A percentile compares a stretch with the other conserved stretches of the same genome.
These are phyloP conservation scores for Lapara coniferarum DNA, from an alignment of 2,888 invertebrate genomes.

Conservation along the genomic window DNA sequence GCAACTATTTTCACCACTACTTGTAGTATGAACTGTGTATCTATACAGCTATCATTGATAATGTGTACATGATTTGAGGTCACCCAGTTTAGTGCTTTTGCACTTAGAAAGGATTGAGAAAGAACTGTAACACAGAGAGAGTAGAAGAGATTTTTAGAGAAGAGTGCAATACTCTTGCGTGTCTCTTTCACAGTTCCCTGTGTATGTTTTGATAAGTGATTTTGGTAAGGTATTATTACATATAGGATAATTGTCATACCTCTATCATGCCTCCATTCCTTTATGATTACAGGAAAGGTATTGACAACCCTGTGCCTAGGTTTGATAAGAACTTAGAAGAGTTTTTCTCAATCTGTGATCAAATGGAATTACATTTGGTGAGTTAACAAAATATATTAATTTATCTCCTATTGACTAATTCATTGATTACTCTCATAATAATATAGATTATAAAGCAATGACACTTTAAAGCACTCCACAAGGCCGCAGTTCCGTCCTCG, in stretches of 20 bases:
- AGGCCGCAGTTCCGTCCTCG: too few relatives aligned
- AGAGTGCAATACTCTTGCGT: too few relatives aligned
- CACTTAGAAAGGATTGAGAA: slow-evolving; percentile 11
- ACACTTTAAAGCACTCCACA: too few relatives aligned
- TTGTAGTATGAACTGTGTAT: background rate
- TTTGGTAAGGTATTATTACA: background rate
- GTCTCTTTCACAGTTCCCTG: background rate
- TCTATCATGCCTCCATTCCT: slow-evolving; percentile 24
- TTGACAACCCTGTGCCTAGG: slow-evolving; percentile 89
- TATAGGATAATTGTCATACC: background rate
- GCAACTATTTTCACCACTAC: slow-evolving; percentile 14
- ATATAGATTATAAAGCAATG: too few relatives aligned
- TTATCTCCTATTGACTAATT: too few relatives aligned
- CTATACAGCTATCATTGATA: background rate
- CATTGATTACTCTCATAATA: too few relatives aligned
- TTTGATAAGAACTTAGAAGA: slow-evolving; percentile 97
- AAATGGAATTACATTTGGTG: slow-evolving; percentile 96
- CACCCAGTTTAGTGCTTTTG: slow-evolving; percentile 10
- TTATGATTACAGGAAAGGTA: slow-evolving; percentile 86
- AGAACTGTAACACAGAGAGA: too few relatives aligned
- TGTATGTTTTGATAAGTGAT: background rate
- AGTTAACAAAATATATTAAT: slow-evolving; percentile 48
- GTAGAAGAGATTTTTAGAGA: too few relatives aligned
- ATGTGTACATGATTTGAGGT: slow-evolving; percentile 15
- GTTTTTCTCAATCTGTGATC: slow-evolving; percentile 97